Percentiles rank a stretch among this genome's conserved stretches.
Conservation (phyloP, 2,888 invertebrate genomes). For the Andrena chrysosceles region DNA sequence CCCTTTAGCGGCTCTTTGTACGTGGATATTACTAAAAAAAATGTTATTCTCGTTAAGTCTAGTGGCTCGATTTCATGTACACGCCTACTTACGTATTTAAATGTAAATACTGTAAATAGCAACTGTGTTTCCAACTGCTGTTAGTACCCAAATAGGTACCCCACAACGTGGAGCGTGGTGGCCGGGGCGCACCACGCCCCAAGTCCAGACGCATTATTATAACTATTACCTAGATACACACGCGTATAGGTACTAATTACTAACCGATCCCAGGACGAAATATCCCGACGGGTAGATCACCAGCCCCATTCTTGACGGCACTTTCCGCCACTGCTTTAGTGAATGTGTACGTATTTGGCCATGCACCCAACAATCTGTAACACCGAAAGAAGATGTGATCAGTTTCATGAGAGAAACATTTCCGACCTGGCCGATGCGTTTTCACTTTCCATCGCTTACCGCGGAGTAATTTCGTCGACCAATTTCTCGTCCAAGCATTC, state of each 20-base stretch:
- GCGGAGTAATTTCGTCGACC: constrained; percentile 86
- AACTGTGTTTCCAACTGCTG: too few species aligned
- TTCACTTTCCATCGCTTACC: constrained; percentile 79
- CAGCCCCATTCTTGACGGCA: constrained; percentile 88
- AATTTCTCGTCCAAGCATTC: constrained; percentile 86
- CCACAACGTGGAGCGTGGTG: too few species aligned
- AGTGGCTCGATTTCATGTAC: not conserved
- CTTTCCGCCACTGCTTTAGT: constrained; percentile 96
- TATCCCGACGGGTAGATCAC: constrained; percentile 92
- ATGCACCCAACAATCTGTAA: constrained; percentile 88
- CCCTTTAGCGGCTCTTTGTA: constrained; percentile 92
- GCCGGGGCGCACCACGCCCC: too few species aligned
- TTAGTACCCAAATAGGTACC: too few species aligned
- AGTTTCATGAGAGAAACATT: too few species aligned
- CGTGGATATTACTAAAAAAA: constrained; percentile 87
- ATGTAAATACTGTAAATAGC: too few species aligned
- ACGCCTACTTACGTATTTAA: not conserved
- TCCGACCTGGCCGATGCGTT: too few species aligned
- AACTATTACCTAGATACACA: too few species aligned
- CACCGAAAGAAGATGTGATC: not conserved
- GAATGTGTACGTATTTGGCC: constrained; percentile 96
- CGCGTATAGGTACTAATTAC: constrained; percentile 54
- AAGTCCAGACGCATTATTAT: too few species aligned
- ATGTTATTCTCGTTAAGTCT: not conserved
- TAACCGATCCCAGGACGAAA: constrained; percentile 94